A percentile compares a stretch with the other conserved stretches of the same genome.
Conservation (phyloP, 2,888 invertebrate genomes). For the Rhyacophila evoluta region DNA sequence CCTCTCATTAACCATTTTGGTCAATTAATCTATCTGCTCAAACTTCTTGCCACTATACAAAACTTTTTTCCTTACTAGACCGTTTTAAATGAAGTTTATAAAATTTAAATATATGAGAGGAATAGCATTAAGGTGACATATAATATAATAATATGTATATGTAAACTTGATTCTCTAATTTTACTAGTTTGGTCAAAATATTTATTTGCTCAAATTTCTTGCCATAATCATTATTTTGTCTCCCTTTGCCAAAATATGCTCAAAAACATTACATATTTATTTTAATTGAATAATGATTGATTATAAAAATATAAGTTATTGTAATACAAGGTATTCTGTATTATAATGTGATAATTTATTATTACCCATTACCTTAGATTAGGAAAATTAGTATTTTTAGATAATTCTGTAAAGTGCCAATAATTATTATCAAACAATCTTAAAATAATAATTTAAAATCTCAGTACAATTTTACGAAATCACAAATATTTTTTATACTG, state of each 20-base stretch:
- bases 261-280: background rate
- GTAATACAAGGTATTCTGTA: constrained; percentile 27
- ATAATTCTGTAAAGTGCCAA: constrained; percentile 26
- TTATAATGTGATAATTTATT: constrained; percentile 43
- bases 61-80: no score
- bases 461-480: background rate
- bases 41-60: no score
- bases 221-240: background rate
- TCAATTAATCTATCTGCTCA: no score
- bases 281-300: background rate
- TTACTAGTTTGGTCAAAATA: no score
- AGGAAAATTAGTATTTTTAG: background rate
- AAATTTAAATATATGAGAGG: no score
- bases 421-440: background rate
- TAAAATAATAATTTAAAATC: background rate
- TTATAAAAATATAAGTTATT: constrained; percentile 9
- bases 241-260: background rate
- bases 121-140: no score
- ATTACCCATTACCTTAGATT: constrained; percentile 21
- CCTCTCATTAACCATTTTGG: no score
- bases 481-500: constrained; percentile 6
- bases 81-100: no score
- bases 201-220: background rate
- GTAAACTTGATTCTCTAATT: no score
- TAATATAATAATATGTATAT: no score